These are phyloP conservation scores for Ceratina calcarata DNA, from an alignment of 1,140 invertebrate genomes.

Conservation along the genomic window DNA sequence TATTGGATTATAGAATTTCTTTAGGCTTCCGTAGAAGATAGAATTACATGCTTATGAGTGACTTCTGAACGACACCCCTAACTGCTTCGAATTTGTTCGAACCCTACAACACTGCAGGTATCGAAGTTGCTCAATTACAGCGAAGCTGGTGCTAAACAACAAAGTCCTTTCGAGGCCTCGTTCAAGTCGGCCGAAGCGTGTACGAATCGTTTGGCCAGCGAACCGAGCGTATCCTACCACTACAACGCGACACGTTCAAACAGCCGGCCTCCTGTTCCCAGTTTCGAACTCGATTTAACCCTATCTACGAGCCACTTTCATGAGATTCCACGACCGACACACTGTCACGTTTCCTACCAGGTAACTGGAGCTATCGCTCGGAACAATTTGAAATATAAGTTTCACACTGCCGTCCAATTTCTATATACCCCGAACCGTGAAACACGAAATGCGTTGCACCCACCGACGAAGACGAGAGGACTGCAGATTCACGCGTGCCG, in stretches of 20 bases:
- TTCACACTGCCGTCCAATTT: too few species aligned
- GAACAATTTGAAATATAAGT: too few species aligned
- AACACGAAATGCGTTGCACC: too few species aligned
- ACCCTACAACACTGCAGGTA: background rate
- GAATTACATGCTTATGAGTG: conserved; percentile 5
- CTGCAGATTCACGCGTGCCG: background rate
- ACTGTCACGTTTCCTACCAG: background rate
- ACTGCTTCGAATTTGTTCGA: background rate
- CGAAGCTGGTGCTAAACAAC: background rate
- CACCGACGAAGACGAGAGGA: background rate
- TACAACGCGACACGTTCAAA: conserved; percentile 3
- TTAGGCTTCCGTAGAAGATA: too few species aligned
- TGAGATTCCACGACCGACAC: background rate
- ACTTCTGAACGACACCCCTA: background rate
- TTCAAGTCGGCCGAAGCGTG: background rate
- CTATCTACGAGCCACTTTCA: conserved; percentile 9
- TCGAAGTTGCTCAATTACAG: conserved; percentile 11
- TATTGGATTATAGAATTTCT: too few species aligned
- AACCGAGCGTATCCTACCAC: background rate
- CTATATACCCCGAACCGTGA: too few species aligned
- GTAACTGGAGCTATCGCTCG: background rate
- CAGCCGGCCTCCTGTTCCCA: background rate
- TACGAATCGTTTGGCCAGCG: background rate
- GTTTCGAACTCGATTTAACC: conserved; percentile 24
- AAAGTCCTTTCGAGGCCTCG: conserved; percentile 7